These are phyloP conservation scores for Hydropsyche betteni DNA, from an alignment of 2,888 invertebrate species.

Conservation along the genomic window DNA sequence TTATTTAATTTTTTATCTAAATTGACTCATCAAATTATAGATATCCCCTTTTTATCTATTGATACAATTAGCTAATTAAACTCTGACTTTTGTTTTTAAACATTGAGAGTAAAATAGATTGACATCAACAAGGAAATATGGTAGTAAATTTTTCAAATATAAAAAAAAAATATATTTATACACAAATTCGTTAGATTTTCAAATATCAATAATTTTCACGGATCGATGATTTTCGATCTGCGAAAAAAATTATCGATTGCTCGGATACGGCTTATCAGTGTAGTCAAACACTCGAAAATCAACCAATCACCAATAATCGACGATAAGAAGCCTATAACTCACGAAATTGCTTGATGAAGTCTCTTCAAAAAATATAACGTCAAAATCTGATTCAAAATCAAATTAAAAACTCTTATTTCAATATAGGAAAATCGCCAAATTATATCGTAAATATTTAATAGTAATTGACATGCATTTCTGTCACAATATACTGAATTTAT, in stretches of 20 bases:
- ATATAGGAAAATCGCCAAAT: no score
- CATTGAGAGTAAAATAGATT: no score
- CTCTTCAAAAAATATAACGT: conserved; percentile 6
- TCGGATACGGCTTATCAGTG: conserved; percentile 20
- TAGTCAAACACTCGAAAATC: conserved; percentile 19
- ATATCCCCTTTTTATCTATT: no score
- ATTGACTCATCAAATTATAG: no score
- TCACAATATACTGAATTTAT: background rate
- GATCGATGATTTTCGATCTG: background rate
- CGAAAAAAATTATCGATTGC: conserved; percentile 13
- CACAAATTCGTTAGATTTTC: background rate
- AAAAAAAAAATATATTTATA: no score
- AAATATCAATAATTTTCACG: background rate
- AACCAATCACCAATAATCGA: conserved; percentile 11
- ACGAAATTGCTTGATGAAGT: background rate
- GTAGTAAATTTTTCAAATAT: no score
- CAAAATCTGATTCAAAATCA: background rate
- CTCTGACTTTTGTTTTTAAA: no score
- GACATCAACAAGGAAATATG: no score
- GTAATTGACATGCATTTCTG: background rate
- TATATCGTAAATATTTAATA: background rate
- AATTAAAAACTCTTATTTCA: no score
- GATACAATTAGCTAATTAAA: no score
- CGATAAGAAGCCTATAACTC: background rate
- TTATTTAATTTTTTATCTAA: no score